A percentile compares a stretch with the other conserved stretches of the same genome.
Conservation (phyloP, 2,888 invertebrate species). For the Eilema griseolum region DNA sequence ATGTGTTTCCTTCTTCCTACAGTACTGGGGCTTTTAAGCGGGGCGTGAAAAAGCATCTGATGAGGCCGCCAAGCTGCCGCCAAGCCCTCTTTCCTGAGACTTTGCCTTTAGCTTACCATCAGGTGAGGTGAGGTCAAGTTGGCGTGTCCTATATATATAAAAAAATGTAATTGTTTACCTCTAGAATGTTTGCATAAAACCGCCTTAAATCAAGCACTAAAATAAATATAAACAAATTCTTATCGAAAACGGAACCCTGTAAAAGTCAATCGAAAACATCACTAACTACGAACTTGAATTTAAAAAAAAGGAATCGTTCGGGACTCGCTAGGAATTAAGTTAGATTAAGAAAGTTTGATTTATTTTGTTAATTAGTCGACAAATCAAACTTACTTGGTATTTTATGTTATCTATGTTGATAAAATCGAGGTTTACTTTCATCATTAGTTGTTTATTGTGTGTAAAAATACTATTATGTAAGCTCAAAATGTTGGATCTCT, state of each 20-base stretch:
- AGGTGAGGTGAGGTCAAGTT: no score
- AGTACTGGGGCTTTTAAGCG: no score
- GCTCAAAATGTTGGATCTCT: no score
- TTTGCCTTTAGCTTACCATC: no score
- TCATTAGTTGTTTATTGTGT: not conserved
- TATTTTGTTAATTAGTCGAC: constrained; percentile 52
- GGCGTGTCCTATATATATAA: no score
- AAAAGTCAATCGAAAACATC: constrained; percentile 16
- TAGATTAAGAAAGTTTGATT: constrained; percentile 57
- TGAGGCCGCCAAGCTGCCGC: no score
- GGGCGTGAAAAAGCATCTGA: no score
- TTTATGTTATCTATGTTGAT: constrained; percentile 30
- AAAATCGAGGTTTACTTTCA: not conserved
- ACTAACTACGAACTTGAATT: constrained; percentile 39
- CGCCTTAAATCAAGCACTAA: not conserved
- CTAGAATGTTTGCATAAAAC: no score
- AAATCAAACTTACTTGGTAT: constrained; percentile 24
- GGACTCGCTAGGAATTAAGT: constrained; percentile 42
- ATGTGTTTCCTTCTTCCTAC: no score
- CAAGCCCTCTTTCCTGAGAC: no score
- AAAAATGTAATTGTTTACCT: no score
- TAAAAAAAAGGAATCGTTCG: constrained; percentile 39
- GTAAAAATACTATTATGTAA: not conserved
- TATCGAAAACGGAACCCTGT: constrained; percentile 18
- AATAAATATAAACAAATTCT: constrained; percentile 33